Base-by-base conservation (phyloP, 2,797 vertebrate species). In the Oreonectes daqikongensis region DNA sequence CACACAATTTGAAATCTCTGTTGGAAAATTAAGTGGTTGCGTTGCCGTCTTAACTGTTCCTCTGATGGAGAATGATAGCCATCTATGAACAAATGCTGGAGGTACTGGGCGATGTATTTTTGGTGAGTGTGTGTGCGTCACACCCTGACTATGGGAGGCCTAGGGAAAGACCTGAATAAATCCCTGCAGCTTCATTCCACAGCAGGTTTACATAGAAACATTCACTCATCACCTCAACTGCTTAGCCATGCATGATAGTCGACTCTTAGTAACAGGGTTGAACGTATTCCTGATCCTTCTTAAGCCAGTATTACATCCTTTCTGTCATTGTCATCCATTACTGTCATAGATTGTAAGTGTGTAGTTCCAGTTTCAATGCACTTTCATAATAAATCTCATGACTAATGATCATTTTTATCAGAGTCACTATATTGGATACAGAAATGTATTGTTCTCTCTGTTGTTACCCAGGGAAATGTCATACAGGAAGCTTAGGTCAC, bases 401-500 rank as follows among this genome's bases (percentile, higher is more conserved):
- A 73, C 15, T 35, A 72, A 48, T 61, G 18, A 44, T 18, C 22
- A 8, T 71, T 59, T n/a, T 38, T 4, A 26, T 26, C 28, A 24
- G 22, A 5, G 11, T 26, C 55, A 30, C 6, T 18, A 30, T 44
- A 18, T 2, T 66, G 63, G 8, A 55, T 55, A n/a, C 35, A 60
- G 64, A 60, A 44, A 60, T 14, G 55, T 26, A 69, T 22, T 38
- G 14, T 69, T 42, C 65, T 26, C 77, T 74, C 32, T 48, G 18
- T 72, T 84, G 55, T 57, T 75, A 42, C 7, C 32, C 30, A 40
- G 79, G 73, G 77, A 79, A 83, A 83, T 69, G 17, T 69, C 79
- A 20, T 35, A 57, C 87, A 90, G 92, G 91, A 92, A 92, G 84
- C 79, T 87, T 83, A 84, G 77, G 82, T 90, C 86, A 89, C 86